These are phyloP conservation scores for Neogobius melanostomus DNA, from an alignment of 2,113 vertebrate genomes.

Conservation along the genomic window DNA sequence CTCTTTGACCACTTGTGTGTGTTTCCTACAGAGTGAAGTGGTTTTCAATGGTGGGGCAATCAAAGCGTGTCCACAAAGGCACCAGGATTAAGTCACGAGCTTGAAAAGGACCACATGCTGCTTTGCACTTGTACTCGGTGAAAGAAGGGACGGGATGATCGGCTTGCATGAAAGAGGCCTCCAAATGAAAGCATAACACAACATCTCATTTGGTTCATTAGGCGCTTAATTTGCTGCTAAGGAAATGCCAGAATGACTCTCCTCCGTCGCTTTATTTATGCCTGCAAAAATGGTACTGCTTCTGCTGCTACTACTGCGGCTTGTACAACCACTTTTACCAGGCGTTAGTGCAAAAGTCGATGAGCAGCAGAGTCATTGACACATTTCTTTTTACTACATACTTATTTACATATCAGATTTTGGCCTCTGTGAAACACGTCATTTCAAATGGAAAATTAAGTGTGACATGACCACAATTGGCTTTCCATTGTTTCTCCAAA, in stretches of 20 bases:
- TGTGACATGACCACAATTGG: no score
- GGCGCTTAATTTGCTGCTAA: constrained; percentile 44
- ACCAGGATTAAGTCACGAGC: constrained; percentile 18
- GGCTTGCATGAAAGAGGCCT: constrained; percentile 23
- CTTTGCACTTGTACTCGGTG: constrained; percentile 7
- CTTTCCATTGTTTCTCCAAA: neutral
- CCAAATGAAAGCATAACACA: constrained; percentile 14
- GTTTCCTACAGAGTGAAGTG: constrained; percentile 2
- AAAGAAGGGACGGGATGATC: constrained; percentile 14
- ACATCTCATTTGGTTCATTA: constrained; percentile 47
- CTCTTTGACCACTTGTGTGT: constrained; percentile 3
- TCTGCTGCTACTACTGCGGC: neutral
- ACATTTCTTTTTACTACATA: no score
- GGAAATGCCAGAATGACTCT: neutral
- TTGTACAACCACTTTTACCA: neutral
- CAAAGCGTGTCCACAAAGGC: constrained; percentile 12
- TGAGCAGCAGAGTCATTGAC: no score
- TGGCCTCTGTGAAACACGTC: no score
- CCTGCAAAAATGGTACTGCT: neutral
- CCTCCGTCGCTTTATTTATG: no score
- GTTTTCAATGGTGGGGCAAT: constrained; percentile 10
- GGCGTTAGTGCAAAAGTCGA: no score
- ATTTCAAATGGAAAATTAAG: no score
- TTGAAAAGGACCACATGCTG: constrained; percentile 21
- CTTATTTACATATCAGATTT: no score